Evolutionary conservation across 2,113 vertebrate species (phyloP).

Genomic region (Prietella phreatophila): DNA sequence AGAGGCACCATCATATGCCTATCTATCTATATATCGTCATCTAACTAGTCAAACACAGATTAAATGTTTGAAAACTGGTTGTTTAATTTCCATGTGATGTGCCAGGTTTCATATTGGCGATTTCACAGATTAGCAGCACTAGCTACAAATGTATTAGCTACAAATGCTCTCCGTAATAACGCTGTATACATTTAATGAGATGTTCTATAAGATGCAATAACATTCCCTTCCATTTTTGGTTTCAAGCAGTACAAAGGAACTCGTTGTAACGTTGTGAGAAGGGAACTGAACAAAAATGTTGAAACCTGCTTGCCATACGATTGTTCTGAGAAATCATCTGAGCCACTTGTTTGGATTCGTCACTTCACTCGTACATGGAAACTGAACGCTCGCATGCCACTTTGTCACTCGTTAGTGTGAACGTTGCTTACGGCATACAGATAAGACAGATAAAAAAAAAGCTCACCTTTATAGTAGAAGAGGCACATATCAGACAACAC

Average conservation of each 20-base stretch:
- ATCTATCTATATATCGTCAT: not conserved
- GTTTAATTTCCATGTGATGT: too few species aligned
- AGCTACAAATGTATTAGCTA: too few species aligned
- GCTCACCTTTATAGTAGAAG: conserved; percentile 96
- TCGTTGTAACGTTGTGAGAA: not conserved
- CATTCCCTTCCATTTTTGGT: not conserved
- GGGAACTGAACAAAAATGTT: not conserved
- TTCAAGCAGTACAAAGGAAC: not conserved
- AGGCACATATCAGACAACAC: conserved; percentile 96
- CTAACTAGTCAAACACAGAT: too few species aligned
- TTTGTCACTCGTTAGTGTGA: not conserved
- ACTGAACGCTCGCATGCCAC: not conserved
- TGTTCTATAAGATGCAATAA: not conserved
- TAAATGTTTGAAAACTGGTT: too few species aligned
- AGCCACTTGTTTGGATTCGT: not conserved
- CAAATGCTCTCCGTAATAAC: too few species aligned
- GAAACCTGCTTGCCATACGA: not conserved
- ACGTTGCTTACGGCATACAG: not conserved
- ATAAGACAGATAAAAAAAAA: not conserved
- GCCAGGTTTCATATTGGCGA: too few species aligned
- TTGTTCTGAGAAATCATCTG: not conserved
- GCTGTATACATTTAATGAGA: too few species aligned
- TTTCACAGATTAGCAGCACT: too few species aligned
- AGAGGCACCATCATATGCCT: not conserved
- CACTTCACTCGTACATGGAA: not conserved